Evolutionary conservation across 2,113 vertebrate species (phyloP), one percentile per base, ranked within the genome.

Genomic region (Rhizomys pruinosus): DNA sequence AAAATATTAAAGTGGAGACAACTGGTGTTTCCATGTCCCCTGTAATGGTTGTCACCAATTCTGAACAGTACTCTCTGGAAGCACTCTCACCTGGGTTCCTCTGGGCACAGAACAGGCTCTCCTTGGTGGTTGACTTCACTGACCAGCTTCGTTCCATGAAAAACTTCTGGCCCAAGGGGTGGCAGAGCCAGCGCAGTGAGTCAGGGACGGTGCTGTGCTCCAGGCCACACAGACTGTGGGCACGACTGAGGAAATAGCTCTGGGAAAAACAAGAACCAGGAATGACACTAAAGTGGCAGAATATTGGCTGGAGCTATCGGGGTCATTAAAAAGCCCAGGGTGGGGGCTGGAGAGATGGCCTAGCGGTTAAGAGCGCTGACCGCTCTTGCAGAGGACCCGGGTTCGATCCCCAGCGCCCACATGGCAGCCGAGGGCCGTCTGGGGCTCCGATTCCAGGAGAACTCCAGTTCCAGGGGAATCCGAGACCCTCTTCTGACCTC

Each of bases 81-180:
- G 39, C 1, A 0, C n/a, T 63, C 98, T 96, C 97, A 99, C 99
- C 99, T 37, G 99, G 98, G 90, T 99, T 99, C 98, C 99, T 99
- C 68, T 98, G 98, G 16, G 99, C 98, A 32, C 99, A 99, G 96
- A 98, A 99, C n/a, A 99, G 97, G 47, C 98, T 99, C 34, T 99
- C 99, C 87, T 98, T 98, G 1, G 98, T 98, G 86, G 98, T 98
- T 0, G 98, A 98, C 96, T 98, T 99, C 97, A 99, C 98, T 0
- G 99, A 99, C 99, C 99, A 99, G 97, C 99, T 99, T 88, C 99
- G 98, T 84, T 99, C 99, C 97, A 99, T 98, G 97, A 99, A 99
- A 95, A 99, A 99, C 98, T 99, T 99, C 96, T 99, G 98, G 85
- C 99, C 99, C 97, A 99, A 78, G 0, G 99, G 99, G 13, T 99